A percentile compares a stretch with the other conserved stretches of the same genome.
phyloP scores from a whole-genome alignment of 2,113 vertebrate genomes.

The Nyctereutes procyonoides region DNA sequence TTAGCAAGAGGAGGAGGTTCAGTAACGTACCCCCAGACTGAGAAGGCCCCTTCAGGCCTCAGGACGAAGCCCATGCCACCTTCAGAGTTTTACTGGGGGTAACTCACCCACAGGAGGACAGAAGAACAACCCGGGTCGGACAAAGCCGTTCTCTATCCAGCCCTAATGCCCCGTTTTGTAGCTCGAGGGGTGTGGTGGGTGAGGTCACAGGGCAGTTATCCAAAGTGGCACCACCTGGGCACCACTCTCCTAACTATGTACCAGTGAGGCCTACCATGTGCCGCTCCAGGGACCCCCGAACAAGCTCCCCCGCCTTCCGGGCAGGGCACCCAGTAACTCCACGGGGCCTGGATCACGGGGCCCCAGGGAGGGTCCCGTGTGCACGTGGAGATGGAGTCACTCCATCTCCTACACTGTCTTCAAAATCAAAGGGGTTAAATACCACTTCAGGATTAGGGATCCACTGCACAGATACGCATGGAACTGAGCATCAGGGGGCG shows the following conservation, averaged over 20 bases:
- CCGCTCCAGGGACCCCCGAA: too few species aligned
- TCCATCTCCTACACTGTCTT: background rate
- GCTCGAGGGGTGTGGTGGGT: background rate
- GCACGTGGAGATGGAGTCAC: background rate
- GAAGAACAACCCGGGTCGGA: background rate
- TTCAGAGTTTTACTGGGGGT: background rate
- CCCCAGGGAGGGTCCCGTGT: background rate
- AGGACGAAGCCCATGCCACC: background rate
- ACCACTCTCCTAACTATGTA: background rate
- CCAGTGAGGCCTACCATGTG: background rate
- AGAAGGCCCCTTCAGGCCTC: background rate
- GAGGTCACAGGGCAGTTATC: background rate
- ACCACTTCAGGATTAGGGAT: background rate
- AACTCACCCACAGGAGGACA: background rate
- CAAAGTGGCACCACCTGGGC: background rate
- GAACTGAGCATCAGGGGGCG: background rate
- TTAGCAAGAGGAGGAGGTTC: background rate
- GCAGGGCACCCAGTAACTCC: background rate
- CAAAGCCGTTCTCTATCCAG: background rate
- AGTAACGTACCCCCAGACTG: background rate
- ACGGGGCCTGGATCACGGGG: background rate
- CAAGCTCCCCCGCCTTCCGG: background rate
- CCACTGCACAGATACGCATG: background rate
- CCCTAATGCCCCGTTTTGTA: background rate
- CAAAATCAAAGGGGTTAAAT: slow-evolving; percentile 13